Evolutionary conservation across 2,888 invertebrate species (phyloP), one percentile per base, ranked within the genome.

Genomic region (Arge pagana): DNA sequence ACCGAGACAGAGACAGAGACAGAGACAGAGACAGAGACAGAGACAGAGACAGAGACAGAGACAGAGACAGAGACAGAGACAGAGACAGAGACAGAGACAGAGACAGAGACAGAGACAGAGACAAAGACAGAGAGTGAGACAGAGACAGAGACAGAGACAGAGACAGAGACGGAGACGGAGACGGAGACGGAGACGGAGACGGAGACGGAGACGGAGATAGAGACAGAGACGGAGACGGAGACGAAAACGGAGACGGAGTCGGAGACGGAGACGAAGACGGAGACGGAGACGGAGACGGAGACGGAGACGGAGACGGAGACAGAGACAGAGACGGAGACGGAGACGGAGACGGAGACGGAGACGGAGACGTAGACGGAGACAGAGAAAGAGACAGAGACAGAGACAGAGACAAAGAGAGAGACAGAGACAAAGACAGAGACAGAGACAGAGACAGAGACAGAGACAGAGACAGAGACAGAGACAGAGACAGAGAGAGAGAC

Each of bases 81-180:
- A 41, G 18, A 40, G 48, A 41, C 35, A 41, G 11, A 23, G 48
- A 41, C 35, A 41, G 4, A 48, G 37, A 45, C 31, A 45, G 13
- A 36, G 45, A 35, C 31, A 45, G 1, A 35, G 39, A 18, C 10
- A 37, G 19, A 31, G 21, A 30, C 39, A n/a, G n/a, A n/a, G n/a
- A n/a, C n/a, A n/a, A n/a, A n/a, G n/a, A n/a, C n/a, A n/a, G n/a
- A n/a, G n/a, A 11, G 13, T 4, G 39, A 18, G 37, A 33, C 39
- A 10, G 53, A 18, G 37, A 42, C 18, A 11, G 13, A 30, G 24
- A 43, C 43, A 8, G 30, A 33, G 45, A 45, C 28, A 26, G 28
- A 26, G 28, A 26, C 28, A 7, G 28, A 26, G 28, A 26, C 28
- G 28, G 28, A 26, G 28, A 26, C 28, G 28, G 28, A 26, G 28